Evolutionary conservation across 1,140 invertebrate species (phyloP).

Genomic region (Neodiprion pinetum): DNA sequence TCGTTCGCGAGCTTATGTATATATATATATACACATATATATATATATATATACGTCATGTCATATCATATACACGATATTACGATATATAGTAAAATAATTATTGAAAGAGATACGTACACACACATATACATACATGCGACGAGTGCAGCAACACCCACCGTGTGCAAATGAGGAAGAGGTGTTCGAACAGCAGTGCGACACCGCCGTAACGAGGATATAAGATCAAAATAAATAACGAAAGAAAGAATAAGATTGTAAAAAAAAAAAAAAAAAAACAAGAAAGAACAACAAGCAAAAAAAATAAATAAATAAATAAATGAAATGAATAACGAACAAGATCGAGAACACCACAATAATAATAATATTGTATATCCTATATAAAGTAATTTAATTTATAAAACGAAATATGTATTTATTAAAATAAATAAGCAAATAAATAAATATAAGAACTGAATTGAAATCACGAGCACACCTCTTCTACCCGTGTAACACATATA

Average conservation of each 20-base stretch:
- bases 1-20: background rate
- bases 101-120: conserved; percentile 21
- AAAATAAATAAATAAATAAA: background rate
- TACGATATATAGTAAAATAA: conserved; percentile 9
- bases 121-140: conserved; percentile 13
- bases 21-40: conserved; percentile 2
- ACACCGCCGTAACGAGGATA: too few relatives aligned
- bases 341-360: conserved; percentile 29
- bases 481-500: too few relatives aligned
- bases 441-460: conserved; percentile 43
- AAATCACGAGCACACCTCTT: background rate
- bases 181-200: too few relatives aligned
- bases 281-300: background rate
- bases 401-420: conserved; percentile 64
- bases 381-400: conserved; percentile 64
- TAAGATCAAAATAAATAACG: background rate
- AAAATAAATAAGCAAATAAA: conserved; percentile 60
- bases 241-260: background rate
- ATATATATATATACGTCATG: background rate
- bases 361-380: conserved; percentile 54
- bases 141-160: too few relatives aligned
- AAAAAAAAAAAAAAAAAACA: background rate
- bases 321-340: background rate
- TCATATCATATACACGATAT: too few relatives aligned
- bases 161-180: too few relatives aligned